These are phyloP conservation scores for Seira musarum DNA, from an alignment of 2,888 invertebrate genomes.

Conservation along the genomic window DNA sequence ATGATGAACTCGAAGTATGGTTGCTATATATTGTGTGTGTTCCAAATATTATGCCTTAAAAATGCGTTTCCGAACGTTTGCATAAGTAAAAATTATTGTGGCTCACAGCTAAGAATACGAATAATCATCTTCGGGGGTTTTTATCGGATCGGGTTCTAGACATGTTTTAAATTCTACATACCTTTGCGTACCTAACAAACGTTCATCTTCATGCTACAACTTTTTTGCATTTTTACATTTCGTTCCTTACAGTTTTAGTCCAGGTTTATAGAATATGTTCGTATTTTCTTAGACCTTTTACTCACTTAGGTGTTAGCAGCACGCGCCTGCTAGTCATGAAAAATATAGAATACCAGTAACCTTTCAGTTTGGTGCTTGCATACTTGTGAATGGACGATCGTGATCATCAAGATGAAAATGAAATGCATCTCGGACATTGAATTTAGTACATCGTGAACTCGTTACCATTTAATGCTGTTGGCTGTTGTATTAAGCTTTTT, in stretches of 20 bases:
- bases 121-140: background rate
- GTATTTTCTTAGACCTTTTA: too few species aligned
- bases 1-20: conserved; percentile 5
- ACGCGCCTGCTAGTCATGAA: too few species aligned
- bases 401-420: background rate
- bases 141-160: background rate
- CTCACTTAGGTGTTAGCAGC: too few species aligned
- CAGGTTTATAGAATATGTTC: too few species aligned
- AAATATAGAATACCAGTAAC: too few species aligned
- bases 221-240: background rate
- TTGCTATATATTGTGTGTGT: background rate
- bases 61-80: conserved; percentile 38
- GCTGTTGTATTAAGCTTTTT: conserved; percentile 5
- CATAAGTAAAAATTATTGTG: background rate
- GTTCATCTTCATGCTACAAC: conserved; percentile 1
- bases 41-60: conserved; percentile 30
- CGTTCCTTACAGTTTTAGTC: too few species aligned
- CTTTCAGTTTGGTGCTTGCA: too few species aligned
- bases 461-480: too few species aligned
- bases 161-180: background rate
- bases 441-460: background rate
- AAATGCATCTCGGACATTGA: conserved; percentile 11
- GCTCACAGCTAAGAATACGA: background rate
- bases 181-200: conserved; percentile 1
- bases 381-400: background rate